Evolutionary conservation across 2,888 invertebrate species (phyloP).

Genomic region (Erynnis tages): DNA sequence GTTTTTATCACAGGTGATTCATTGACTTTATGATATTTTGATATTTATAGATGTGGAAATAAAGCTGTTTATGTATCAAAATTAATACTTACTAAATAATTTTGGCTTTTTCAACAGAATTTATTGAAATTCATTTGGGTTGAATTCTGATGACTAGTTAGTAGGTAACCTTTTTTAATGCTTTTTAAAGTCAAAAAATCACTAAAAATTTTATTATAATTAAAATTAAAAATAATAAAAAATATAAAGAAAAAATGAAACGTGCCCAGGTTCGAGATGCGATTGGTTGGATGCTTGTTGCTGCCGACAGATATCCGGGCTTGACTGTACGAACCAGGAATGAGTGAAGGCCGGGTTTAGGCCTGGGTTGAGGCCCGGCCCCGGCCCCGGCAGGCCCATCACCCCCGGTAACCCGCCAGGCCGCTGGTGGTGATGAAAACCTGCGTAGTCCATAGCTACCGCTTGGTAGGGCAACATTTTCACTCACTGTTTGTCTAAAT

Average conservation of each 20-base stretch:
- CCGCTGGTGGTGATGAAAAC: slow-evolving; percentile 78
- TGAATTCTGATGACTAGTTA: too few species aligned
- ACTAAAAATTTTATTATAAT: slow-evolving; percentile 26
- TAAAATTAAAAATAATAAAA: slow-evolving; percentile 65
- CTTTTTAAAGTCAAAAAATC: slow-evolving; percentile 1
- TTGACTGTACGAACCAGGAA: slow-evolving; percentile 95
- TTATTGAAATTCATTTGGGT: too few species aligned
- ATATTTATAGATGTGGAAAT: neutral
- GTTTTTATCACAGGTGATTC: slow-evolving; percentile 28
- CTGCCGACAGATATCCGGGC: slow-evolving; percentile 95
- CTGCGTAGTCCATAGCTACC: slow-evolving; percentile 92
- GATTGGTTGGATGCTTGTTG: slow-evolving; percentile 87
- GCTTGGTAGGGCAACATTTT: slow-evolving; percentile 93
- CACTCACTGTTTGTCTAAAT: slow-evolving; percentile 50
- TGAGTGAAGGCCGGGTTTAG: slow-evolving; percentile 91
- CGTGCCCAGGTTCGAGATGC: slow-evolving; percentile 96
- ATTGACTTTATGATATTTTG: slow-evolving; percentile 33
- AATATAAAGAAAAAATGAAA: slow-evolving; percentile 82
- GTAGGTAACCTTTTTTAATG: too few species aligned
- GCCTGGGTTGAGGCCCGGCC: slow-evolving; percentile 73
- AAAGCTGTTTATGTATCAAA: neutral
- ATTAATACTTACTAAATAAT: neutral
- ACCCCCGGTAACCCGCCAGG: slow-evolving; percentile 77
- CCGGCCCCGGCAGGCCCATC: slow-evolving; percentile 81
- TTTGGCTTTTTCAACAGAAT: too few species aligned